Base-by-base conservation (phyloP, 2,797 vertebrate genomes). In the Catamblyrhynchus diadema region DNA sequence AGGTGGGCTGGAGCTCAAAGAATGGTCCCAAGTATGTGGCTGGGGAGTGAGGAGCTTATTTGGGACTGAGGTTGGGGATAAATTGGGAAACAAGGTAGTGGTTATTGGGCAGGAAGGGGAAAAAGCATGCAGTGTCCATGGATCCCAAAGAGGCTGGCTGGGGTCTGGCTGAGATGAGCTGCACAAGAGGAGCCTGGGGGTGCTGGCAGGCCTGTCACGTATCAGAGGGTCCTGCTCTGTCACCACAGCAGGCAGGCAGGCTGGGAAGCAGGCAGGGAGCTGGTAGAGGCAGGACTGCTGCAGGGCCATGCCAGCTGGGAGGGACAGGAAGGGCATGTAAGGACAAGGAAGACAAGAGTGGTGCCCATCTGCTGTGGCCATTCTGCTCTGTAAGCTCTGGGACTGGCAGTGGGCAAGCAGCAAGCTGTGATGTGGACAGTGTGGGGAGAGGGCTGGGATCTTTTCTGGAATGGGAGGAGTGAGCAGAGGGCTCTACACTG, bases 161-260 rank as follows among this genome's bases (percentile, higher is more conserved):
- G n/a, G 33, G 10, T 53, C 57, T 84, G 81, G 48, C 70, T 4
- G 7, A 47, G 30, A 18, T 0, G 0, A 62, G 65, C 39, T 39
- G 44, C 1, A 1, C 21, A 22, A 61, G 37, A 45, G 39, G 64
- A 90, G n/a, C 32, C 35, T 56, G n/a, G 9, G 6, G 6, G 4
- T 64, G 39, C 56, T 69, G 39, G 24, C 0, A 0, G 32, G 23
- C 30, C 45, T 82, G 51, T 57, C 53, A 69, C 0, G 0, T 50
- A 51, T 42, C 54, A 53, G 54, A 22, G 54, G 32, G 71, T 72
- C 79, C 48, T 3, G 10, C 39, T 81, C 32, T 45, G 30, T 88
- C 73, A 69, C 32, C 0, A 1, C 74, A 57, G 39, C 59, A 65
- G 44, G 64, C 60, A 79, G 71, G 56, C 10, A 1, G 48, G 30